Base-by-base conservation (phyloP, 2,797 vertebrate genomes). In the Rhabdomys pumilio region DNA sequence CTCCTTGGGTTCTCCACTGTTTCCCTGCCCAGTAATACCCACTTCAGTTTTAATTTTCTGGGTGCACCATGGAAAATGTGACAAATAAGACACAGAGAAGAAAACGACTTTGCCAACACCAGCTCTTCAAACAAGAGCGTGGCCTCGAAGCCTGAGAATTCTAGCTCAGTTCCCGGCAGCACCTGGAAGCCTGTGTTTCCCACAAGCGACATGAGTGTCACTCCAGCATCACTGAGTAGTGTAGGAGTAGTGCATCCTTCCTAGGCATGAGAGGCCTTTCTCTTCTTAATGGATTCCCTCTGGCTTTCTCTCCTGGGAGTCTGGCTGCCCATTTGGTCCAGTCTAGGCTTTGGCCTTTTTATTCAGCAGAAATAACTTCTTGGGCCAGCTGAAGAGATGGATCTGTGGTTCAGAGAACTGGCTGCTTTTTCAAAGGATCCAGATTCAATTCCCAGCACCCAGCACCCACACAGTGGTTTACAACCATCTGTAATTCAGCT, bases 211-310 rank as follows among this genome's bases (percentile, higher is more conserved):
- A 4, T 22, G 12, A 1, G 0, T 61, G 34, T 17, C 20, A 12
- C n/a, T n/a, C 29, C 19, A 0, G 34, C 47, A 53, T 22, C 38
- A 5, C 1, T 31, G 19, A 11, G 7, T 6, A 11, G 7, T 6
- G 5, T 7, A 73, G 44, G 19, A 55, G 59, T 17, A 50, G 20
- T 24, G 93, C 72, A 65, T 26, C 73, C 6, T 67, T 80, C 17
- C 69, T 82, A 13, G 69, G 31, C 14, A 10, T 26, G 10, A 59
- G 7, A 55, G 20, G n/a, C 11, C 67, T 75, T 93, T 55, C 4
- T 10, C 67, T 82, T 53, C 47, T 15, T 20, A 31, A 9, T 24
- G 22, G 14, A 17, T 22, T 53, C 11, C 11, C 84, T 80, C n/a
- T 87, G 72, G 50, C 38, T 81, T 69, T 90, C 84, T 26, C 12